Evolutionary conservation across 2,888 invertebrate genomes (phyloP).

Genomic region (Netelia fuscicornis): DNA sequence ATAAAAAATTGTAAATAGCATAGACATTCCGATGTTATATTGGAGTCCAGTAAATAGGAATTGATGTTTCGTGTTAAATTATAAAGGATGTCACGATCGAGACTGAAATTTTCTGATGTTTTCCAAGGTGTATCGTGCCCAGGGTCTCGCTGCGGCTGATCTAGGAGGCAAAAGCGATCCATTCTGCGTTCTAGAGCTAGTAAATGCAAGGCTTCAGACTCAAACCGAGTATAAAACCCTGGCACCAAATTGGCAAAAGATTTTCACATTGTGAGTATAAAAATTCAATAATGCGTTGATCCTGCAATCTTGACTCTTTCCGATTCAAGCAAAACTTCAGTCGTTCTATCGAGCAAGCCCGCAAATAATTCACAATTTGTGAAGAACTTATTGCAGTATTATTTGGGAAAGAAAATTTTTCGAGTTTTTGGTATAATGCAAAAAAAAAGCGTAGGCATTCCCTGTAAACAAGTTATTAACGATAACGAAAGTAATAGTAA

Average conservation of each 20-base stretch:
- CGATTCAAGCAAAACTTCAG: too few relatives aligned
- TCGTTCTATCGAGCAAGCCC: too few relatives aligned
- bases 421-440: slow-evolving; percentile 58
- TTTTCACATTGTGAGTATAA: slow-evolving; percentile 96
- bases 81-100: too few relatives aligned
- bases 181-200: slow-evolving; percentile 98
- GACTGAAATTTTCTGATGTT: not conserved
- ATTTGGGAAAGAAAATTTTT: slow-evolving; percentile 59
- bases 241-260: slow-evolving; percentile 98
- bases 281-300: not conserved
- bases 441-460: too few relatives aligned
- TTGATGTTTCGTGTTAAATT: too few relatives aligned
- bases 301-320: too few relatives aligned
- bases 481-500: too few relatives aligned
- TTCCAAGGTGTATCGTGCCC: slow-evolving; percentile 86
- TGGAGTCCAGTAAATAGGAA: too few relatives aligned
- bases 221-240: slow-evolving; percentile 99
- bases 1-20: too few relatives aligned
- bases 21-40: too few relatives aligned
- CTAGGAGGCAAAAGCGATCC: slow-evolving; percentile 99
- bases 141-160: slow-evolving; percentile 96
- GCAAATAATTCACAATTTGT: not conserved
- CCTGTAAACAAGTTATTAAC: too few relatives aligned
- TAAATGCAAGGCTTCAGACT: slow-evolving; percentile 97
- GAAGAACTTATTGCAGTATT: not conserved